Evolutionary conservation across 1,140 invertebrate genomes (phyloP), one percentile per base, ranked within the genome.

Genomic region (Atta texana): DNA sequence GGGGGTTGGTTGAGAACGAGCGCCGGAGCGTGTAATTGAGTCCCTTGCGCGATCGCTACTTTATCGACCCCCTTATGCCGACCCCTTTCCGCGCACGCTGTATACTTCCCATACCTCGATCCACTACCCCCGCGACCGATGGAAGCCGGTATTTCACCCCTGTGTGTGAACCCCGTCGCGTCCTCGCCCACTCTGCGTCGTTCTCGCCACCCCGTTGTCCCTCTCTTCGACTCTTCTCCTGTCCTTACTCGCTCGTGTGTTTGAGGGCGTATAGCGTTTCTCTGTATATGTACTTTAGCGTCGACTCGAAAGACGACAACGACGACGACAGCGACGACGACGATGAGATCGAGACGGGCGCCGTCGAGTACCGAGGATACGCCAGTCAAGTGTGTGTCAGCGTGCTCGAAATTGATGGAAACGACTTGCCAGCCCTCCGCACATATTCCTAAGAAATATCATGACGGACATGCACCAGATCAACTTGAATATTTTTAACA

Each of bases 11-110:
- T 63, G 69, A 64, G 61, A 31, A 72, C n/a, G 66, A 61, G 91
- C 94, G 92, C 72, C 92, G 93, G 88, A 95, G 94, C 95, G 93
- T 95, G 94, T 95, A 95, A 95, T 95, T 95, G 95, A 95, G 95
- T 95, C 94, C 93, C 92, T 92, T 92, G 92, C 90, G 93, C 94
- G 94, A 95, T 95, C 94, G 93, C 95, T 95, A 95, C 95, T 95
- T 95, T 95, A 95, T 95, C 95, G 95, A 95, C 93, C 93, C 92
- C 92, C 91, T 94, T 93, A 93, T 90, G 89, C 92, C 90, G 71
- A 4, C 66, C 80, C 85, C 66, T 82, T 85, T 59, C 68, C 71
- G 77, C 75, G 51, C 34, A n/a, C 88, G 87, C 77, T 74, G 39
- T 75, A 24, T 24, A 24, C 24, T 24, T 64, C 63, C 66, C 63